Evolutionary conservation across 2,797 vertebrate genomes (phyloP).

Genomic region (Macrochelys suwanniensis): DNA sequence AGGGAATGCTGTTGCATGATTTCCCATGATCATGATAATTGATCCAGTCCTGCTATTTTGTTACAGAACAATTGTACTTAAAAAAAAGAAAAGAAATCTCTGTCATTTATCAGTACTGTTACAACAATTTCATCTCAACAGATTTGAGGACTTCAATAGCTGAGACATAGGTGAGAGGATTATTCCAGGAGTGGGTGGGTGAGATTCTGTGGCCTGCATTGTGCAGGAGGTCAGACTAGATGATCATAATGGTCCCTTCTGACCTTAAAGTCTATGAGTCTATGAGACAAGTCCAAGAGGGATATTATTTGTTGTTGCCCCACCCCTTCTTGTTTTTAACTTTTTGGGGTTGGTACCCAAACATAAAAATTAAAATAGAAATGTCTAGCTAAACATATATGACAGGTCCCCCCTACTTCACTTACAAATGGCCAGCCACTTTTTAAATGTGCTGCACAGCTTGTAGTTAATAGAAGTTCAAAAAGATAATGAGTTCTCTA

Average conservation of each 20-base stretch:
- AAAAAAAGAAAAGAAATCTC: not conserved
- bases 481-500: constrained; percentile 67
- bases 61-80: not conserved
- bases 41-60: not conserved
- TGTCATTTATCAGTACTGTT: not conserved
- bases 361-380: constrained; percentile 24
- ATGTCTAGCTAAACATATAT: not conserved
- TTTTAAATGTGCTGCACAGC: constrained; percentile 35
- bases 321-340: not conserved
- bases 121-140: not conserved
- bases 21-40: not conserved
- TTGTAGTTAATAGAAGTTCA: constrained; percentile 68
- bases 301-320: not conserved
- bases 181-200: no score
- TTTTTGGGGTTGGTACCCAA: accelerated
- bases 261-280: no score
- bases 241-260: no score
- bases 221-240: no score
- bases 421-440: constrained; percentile 60
- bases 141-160: no score
- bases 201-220: no score
- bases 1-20: not conserved
- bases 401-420: constrained; percentile 6
- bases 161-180: no score
- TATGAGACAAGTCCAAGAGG: not conserved